Base-by-base conservation (phyloP, 2,113 vertebrate species). In the Pedionomus torquatus region DNA sequence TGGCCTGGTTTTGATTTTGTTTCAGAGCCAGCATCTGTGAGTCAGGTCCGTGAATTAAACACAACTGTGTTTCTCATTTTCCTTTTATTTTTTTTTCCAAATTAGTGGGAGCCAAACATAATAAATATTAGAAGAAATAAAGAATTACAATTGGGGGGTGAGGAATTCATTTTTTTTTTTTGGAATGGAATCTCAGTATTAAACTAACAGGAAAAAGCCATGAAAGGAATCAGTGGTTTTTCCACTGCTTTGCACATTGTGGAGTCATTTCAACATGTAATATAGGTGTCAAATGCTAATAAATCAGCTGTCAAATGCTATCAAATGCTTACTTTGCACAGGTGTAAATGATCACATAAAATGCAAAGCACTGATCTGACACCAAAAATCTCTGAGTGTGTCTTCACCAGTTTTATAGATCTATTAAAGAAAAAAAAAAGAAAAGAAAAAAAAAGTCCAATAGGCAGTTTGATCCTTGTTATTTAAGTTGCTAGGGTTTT, bases 301-400 rank as follows among this genome's bases (percentile, higher is more conserved):
- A 93, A 90, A 97, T 96, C 93, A 94, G 87, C 92, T 93, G 95
- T 89, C 92, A 97, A 89, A 94, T 68, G 35, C 88, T 55, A 95
- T 80, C 88, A 93, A 68, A 90, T 75, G 80, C 90, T 96, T 71
- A 82, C 75, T 97, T 52, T 90, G 78, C 39, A 39, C 83, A 92
- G 84, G 92, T 86, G 78, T 51, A 91, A 95, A 94, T 77, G 92
- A 80, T 80, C 79, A 75, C 79, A 79, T 96, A 90, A 96, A 96
- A 92, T 58, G 54, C 79, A 93, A 77, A 90, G 89, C 71, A 65
- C 87, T 85, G 81, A 82, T 76, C 87, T 76, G 78, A 70, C 84
- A 96, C 70, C 78, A 93, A 37, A 85, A 84, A 88, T 72, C 81
- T 94, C 57, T 24, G 17, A 66, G 58, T 52, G 90, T 93, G 85